phyloP scores from a whole-genome alignment of 2,113 vertebrate species.

The Penelope pileata region DNA sequence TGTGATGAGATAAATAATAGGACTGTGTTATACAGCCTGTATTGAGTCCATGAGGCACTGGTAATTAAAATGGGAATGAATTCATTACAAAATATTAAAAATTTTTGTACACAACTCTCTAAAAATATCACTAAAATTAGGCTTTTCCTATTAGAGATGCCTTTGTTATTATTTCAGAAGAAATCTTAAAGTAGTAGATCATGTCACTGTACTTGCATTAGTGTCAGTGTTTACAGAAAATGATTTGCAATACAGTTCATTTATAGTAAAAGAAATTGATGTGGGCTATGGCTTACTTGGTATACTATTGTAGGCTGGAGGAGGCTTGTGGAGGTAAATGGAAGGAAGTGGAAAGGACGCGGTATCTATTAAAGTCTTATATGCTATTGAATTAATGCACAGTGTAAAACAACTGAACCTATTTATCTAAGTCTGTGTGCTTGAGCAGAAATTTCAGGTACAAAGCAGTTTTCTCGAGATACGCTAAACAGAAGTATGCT shows the following conservation, averaged over 20 bases:
- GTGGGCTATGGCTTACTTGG: not conserved
- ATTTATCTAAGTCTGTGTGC: not conserved
- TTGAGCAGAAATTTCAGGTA: not conserved
- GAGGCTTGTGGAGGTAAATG: not conserved
- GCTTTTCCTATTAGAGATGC: not conserved
- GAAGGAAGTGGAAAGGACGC: not conserved
- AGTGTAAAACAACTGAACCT: not conserved
- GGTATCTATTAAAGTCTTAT: not conserved
- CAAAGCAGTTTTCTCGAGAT: not conserved
- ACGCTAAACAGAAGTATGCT: not conserved
- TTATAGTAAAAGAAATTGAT: not conserved
- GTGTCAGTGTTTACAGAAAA: not conserved
- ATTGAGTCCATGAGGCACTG: not conserved
- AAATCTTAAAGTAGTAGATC: not conserved
- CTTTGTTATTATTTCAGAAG: not conserved
- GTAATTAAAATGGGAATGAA: not conserved
- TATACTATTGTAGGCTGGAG: not conserved
- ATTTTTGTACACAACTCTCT: not conserved
- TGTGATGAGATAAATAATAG: not conserved
- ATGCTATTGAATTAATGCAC: not conserved
- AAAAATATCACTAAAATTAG: not conserved
- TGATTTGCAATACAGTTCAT: not conserved
- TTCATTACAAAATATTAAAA: not conserved
- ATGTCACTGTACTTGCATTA: not conserved
- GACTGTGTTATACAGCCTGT: not conserved